Conservation (phyloP, 2,113 vertebrate genomes). For the Chaenocephalus aceratus region DNA sequence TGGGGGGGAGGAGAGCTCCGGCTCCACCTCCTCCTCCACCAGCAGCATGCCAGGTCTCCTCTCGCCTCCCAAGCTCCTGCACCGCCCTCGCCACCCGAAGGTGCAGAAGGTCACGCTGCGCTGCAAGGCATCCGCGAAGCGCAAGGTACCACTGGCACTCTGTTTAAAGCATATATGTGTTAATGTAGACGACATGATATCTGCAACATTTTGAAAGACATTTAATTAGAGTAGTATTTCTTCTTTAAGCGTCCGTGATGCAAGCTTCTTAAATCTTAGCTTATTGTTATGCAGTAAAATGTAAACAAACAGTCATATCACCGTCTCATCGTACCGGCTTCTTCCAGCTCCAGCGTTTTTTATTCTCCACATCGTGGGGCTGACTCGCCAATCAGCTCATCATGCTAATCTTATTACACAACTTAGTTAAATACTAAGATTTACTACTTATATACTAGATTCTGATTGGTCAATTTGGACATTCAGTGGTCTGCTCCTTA, state of each 20-base stretch:
- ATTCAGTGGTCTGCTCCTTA: too few species aligned
- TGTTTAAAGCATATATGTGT: neutral
- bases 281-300: too few species aligned
- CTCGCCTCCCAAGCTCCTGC: slow-evolving; percentile 47
- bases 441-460: too few species aligned
- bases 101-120: slow-evolving; percentile 76
- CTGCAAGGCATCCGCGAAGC: slow-evolving; percentile 91
- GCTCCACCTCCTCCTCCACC: slow-evolving; percentile 82
- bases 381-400: too few species aligned
- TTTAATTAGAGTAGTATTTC: neutral
- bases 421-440: too few species aligned
- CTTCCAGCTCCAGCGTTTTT: too few species aligned
- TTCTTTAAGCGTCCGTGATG: neutral
- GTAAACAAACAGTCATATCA: too few species aligned
- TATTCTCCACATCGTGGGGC: too few species aligned
- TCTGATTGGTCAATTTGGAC: too few species aligned
- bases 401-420: too few species aligned
- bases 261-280: neutral
- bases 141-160: slow-evolving; percentile 80
- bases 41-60: slow-evolving; percentile 49
- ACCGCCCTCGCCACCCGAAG: slow-evolving; percentile 64
- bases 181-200: neutral
- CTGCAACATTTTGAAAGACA: neutral
- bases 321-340: rapidly evolving
- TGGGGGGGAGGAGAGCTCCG: slow-evolving; percentile 36